A percentile compares a stretch with the other conserved stretches of the same genome.
These are phyloP conservation scores for Botia almorhae DNA, from an alignment of 2,797 vertebrate species.

Conservation along the genomic window DNA sequence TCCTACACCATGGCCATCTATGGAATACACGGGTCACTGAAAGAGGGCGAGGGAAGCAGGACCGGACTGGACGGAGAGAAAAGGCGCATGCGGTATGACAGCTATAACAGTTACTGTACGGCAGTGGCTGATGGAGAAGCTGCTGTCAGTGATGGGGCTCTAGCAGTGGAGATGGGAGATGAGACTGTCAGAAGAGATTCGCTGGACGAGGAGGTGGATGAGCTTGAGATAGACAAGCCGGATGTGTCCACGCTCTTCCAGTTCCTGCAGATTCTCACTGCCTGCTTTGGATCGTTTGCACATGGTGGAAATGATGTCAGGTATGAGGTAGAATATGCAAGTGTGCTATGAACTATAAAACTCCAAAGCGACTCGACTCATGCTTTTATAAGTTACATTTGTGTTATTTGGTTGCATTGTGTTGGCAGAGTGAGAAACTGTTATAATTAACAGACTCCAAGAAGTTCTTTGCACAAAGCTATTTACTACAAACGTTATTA, in stretches of 20 bases:
- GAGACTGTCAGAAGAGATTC: conserved; percentile 63
- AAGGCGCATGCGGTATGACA: conserved; percentile 87
- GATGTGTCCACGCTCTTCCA: conserved; percentile 93
- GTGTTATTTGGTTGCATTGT: too few species aligned
- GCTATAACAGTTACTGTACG: conserved; percentile 91
- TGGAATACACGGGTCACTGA: conserved; percentile 89
- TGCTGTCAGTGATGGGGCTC: conserved; percentile 7
- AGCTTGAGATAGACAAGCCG: conserved; percentile 83
- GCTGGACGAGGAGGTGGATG: conserved; percentile 84
- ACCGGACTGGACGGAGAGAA: conserved; percentile 75
- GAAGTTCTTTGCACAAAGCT: not conserved
- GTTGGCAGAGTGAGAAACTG: too few species aligned
- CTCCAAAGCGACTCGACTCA: too few species aligned
- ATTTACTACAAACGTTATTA: too few species aligned
- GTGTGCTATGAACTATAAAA: not conserved
- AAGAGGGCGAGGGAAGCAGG: conserved; percentile 77
- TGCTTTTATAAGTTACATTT: too few species aligned
- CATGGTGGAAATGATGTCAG: conserved; percentile 98
- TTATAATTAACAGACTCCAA: not conserved
- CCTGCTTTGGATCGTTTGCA: conserved; percentile 96
- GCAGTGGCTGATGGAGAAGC: conserved; percentile 77
- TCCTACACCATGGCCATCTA: conserved; percentile 97
- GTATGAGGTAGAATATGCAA: conserved; percentile 65
- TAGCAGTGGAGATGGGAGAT: conserved; percentile 47
- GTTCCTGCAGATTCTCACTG: conserved; percentile 96